phyloP scores from a whole-genome alignment of 2,888 invertebrate genomes.

The Folsomia candida region DNA sequence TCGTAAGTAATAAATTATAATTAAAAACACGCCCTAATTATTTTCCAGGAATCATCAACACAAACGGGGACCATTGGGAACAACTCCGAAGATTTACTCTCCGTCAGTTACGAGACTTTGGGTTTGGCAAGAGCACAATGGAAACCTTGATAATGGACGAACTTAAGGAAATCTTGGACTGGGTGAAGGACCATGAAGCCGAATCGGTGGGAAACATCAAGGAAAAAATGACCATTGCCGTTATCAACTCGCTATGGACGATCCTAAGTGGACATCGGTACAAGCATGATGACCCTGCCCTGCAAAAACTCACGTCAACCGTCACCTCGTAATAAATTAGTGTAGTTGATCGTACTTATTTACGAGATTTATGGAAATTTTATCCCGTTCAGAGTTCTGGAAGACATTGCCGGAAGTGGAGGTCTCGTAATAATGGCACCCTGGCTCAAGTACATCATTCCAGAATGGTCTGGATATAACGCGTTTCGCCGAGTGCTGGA shows the following conservation, averaged over 20 bases:
- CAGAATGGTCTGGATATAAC: conserved; percentile 30
- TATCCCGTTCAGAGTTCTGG: too few relatives aligned
- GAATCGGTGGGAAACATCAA: conserved; percentile 20
- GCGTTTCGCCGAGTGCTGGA: conserved; percentile 15
- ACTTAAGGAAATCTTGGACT: conserved; percentile 13
- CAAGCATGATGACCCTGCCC: conserved; percentile 26
- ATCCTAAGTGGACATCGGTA: conserved; percentile 25
- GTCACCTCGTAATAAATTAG: too few relatives aligned
- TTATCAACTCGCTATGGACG: conserved; percentile 27
- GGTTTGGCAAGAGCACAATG: too few relatives aligned
- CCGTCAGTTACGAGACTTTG: conserved; percentile 28
- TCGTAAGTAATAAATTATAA: neutral
- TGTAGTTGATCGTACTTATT: too few relatives aligned
- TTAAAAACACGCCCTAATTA: too few relatives aligned
- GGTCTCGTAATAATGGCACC: conserved; percentile 6
- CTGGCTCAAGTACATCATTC: conserved; percentile 19
- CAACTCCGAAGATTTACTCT: conserved; percentile 28
- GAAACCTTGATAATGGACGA: conserved; percentile 29
- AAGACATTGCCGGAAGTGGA: conserved; percentile 19
- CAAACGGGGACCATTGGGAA: too few relatives aligned
- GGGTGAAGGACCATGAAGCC: conserved; percentile 9
- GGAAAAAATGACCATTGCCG: conserved; percentile 13
- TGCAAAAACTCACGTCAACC: conserved; percentile 8
- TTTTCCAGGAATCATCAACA: too few relatives aligned
- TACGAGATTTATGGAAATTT: neutral